Evolutionary conservation across 2,113 vertebrate genomes (phyloP).

Genomic region (Rhinopomastus cyanomelas): DNA sequence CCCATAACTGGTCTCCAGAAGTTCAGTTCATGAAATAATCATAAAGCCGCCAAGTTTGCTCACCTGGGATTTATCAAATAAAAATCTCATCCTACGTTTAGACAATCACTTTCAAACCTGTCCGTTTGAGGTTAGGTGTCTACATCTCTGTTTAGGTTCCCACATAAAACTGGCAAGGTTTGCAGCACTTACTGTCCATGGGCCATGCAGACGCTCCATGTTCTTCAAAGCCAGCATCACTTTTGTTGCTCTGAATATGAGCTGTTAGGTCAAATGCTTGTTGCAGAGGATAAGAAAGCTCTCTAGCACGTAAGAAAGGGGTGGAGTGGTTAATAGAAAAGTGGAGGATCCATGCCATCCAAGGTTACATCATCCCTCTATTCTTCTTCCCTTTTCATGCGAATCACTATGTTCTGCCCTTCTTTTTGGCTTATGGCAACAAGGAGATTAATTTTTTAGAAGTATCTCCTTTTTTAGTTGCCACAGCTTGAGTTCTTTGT

Average conservation of each 20-base stretch:
- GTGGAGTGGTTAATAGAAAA: neutral
- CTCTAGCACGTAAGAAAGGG: neutral
- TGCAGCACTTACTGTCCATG: neutral
- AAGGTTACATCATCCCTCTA: neutral
- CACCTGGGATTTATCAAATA: constrained; percentile 20
- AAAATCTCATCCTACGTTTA: neutral
- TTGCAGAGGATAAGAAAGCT: neutral
- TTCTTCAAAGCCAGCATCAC: neutral
- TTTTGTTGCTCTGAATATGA: neutral
- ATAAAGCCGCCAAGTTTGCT: neutral
- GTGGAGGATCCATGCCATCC: neutral
- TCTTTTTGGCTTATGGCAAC: neutral
- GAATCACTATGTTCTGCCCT: neutral
- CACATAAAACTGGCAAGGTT: neutral
- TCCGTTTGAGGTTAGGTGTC: neutral
- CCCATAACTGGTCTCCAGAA: neutral
- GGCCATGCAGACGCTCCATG: neutral
- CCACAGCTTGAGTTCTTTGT: neutral
- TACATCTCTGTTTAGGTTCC: neutral
- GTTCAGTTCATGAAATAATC: neutral
- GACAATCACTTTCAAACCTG: neutral
- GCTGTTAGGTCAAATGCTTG: neutral
- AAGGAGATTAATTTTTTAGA: neutral
- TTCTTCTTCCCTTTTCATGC: neutral
- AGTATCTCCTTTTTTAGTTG: neutral